Percentiles rank a stretch among this genome's conserved stretches.
Conservation (phyloP, 1,140 invertebrate species). For the Pogonomyrmex californicus region DNA sequence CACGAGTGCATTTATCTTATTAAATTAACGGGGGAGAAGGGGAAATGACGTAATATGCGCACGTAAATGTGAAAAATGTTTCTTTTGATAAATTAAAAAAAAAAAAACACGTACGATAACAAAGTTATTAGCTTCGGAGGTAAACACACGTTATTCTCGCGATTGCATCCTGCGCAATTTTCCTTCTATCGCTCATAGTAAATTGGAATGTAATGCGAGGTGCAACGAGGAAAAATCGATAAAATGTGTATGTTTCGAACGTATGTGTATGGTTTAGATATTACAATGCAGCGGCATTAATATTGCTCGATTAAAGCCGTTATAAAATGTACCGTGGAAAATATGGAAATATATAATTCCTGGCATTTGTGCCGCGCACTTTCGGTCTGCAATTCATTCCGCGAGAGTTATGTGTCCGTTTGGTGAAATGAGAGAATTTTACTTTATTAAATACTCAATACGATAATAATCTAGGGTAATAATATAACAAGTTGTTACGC, state of each 20-base stretch:
- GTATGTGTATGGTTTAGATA: not conserved
- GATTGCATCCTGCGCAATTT: slow-evolving; percentile 8
- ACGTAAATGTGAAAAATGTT: not conserved
- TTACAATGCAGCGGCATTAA: not conserved
- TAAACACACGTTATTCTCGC: not conserved
- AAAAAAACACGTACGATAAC: not conserved
- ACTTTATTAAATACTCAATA: not conserved
- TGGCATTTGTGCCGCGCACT: not conserved
- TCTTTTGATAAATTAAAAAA: not conserved
- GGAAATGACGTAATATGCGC: not conserved
- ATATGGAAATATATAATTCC: not conserved
- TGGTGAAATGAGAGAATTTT: not conserved
- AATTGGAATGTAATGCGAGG: not conserved
- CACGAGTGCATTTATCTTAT: slow-evolving; percentile 28
- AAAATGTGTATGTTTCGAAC: not conserved
- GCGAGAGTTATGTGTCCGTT: not conserved
- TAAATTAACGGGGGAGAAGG: not conserved
- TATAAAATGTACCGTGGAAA: not conserved
- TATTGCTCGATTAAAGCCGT: not conserved
- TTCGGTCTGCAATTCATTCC: not conserved
- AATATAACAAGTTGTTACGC: not conserved
- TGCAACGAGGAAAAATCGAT: not conserved
- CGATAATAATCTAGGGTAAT: not conserved
- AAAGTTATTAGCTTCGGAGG: not conserved
- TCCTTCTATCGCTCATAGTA: not conserved